phyloP scores from a whole-genome alignment of 2,113 vertebrate species.

The Aegithalos caudatus region DNA sequence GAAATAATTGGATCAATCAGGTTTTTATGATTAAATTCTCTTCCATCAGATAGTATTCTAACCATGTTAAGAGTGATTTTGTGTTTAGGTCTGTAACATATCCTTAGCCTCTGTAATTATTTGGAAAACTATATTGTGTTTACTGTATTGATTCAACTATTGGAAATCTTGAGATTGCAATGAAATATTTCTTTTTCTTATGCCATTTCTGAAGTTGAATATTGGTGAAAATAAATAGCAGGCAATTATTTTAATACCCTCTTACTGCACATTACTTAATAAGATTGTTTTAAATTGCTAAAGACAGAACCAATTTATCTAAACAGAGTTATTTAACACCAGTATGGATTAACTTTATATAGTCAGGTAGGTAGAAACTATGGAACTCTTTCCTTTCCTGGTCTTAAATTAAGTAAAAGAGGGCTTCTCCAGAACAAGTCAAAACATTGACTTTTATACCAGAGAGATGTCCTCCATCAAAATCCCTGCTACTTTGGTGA shows the following conservation, averaged over 20 bases:
- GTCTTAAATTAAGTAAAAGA: neutral
- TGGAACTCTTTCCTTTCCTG: neutral
- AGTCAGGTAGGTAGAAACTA: neutral
- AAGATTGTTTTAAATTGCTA: conserved; percentile 52
- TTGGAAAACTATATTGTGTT: neutral
- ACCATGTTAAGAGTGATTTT: neutral
- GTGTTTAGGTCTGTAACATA: neutral
- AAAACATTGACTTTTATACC: neutral
- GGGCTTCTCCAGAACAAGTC: neutral
- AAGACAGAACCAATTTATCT: conserved; percentile 41
- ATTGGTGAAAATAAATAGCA: conserved; percentile 49
- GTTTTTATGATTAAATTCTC: neutral
- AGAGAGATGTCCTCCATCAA: neutral
- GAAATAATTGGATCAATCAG: neutral
- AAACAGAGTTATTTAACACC: conserved; percentile 31
- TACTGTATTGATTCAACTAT: neutral
- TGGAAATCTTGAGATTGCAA: neutral
- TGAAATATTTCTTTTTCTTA: neutral
- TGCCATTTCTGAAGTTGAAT: conserved; percentile 42
- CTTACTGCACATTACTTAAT: conserved; percentile 26
- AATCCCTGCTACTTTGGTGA: neutral
- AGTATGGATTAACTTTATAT: neutral
- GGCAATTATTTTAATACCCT: conserved; percentile 61
- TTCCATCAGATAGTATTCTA: neutral
- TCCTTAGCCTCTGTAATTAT: neutral